phyloP scores from a whole-genome alignment of 2,113 vertebrate species.

The Chloropsis cyanopogon region DNA sequence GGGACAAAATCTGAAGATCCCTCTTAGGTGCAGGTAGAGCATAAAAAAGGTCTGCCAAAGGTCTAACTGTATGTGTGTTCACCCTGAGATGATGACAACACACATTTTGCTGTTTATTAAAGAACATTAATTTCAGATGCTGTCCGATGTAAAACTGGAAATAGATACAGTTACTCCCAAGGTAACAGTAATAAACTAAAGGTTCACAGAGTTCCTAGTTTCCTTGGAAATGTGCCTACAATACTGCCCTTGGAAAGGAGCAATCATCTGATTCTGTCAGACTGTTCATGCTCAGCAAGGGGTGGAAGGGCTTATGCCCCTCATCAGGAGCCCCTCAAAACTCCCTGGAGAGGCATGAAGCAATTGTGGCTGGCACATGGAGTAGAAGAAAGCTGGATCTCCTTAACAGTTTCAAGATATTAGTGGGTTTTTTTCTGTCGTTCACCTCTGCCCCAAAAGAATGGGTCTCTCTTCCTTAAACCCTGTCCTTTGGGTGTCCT shows the following conservation, averaged over 20 bases:
- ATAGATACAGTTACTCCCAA: neutral
- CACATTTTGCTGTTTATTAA: conserved; percentile 30
- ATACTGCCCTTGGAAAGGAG: neutral
- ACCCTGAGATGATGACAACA: neutral
- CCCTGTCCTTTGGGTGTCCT: neutral
- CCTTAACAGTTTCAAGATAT: neutral
- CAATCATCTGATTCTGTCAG: neutral
- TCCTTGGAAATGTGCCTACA: neutral
- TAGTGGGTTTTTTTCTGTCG: accelerated
- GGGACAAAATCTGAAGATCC: neutral
- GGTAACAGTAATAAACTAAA: neutral
- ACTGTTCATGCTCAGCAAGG: neutral
- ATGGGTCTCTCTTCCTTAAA: neutral
- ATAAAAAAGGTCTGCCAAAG: conserved; percentile 6
- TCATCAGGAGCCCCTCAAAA: accelerated
- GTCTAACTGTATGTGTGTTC: neutral
- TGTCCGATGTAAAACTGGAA: neutral
- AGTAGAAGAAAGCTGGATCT: neutral
- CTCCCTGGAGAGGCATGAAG: neutral
- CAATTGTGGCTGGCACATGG: neutral
- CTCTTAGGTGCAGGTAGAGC: neutral
- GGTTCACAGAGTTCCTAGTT: neutral
- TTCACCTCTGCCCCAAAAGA: neutral
- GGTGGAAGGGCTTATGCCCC: accelerated
- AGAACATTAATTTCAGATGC: neutral